A percentile compares a stretch with the other conserved stretches of the same genome.
Evolutionary conservation across 2,113 vertebrate genomes (phyloP).

Genomic region (Rhinoderma darwinii): DNA sequence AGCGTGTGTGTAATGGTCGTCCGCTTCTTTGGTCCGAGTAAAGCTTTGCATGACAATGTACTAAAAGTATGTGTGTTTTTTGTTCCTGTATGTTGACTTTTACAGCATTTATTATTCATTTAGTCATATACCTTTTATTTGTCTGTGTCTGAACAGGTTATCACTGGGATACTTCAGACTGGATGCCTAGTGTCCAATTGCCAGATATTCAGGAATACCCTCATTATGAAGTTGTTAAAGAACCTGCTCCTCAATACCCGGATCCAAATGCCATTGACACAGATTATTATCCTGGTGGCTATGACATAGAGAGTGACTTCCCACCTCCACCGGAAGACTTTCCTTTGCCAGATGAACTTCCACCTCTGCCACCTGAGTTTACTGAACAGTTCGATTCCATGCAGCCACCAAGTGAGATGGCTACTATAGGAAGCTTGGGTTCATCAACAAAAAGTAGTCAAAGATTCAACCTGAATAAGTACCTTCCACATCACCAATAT

Average conservation of each 20-base stretch:
- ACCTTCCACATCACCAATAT: constrained; percentile 88
- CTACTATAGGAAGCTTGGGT: constrained; percentile 71
- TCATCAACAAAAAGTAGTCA: constrained; percentile 78
- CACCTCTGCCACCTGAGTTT: constrained; percentile 85
- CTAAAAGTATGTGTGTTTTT: neutral
- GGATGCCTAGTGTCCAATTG: constrained; percentile 96
- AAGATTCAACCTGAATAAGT: constrained; percentile 90
- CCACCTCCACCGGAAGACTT: constrained; percentile 95
- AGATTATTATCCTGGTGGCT: constrained; percentile 97
- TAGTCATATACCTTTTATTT: neutral
- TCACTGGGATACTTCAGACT: constrained; percentile 99
- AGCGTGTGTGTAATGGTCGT: neutral
- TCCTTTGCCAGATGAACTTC: constrained; percentile 86
- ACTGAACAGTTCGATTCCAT: constrained; percentile 86
- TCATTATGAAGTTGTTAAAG: constrained; percentile 91
- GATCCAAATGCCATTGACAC: constrained; percentile 91
- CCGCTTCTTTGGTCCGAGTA: neutral
- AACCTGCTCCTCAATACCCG: constrained; percentile 85
- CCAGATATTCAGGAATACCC: constrained; percentile 98
- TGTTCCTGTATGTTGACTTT: neutral
- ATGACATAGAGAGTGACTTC: constrained; percentile 97
- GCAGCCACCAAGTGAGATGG: constrained; percentile 80
- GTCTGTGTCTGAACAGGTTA: constrained; percentile 78
- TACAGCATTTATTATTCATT: neutral
- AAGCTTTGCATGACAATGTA: constrained; percentile 35